Evolutionary conservation across 2,113 vertebrate species (phyloP), one percentile per base, ranked within the genome.

Genomic region (Rallus limicola): DNA sequence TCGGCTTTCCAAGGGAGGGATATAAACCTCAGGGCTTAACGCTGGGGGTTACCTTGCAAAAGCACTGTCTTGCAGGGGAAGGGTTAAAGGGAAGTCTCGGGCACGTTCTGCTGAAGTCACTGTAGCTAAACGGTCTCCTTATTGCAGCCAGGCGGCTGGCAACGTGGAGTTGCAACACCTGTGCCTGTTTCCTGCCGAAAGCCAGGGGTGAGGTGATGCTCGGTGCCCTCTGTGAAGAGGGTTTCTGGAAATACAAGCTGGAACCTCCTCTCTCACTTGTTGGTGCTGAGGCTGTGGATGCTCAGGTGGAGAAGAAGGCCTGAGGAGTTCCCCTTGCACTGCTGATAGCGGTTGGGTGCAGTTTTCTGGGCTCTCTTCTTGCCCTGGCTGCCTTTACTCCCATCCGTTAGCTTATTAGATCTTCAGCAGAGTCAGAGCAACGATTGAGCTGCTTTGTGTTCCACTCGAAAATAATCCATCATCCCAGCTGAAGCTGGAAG

Each of bases 101-200:
- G 69, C 34, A 3, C 24, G 69, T 85, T 82, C 53, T 88, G 88
- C 70, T 90, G 75, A 72, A 76, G 71, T 90, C 68, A 80, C 40
- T 1, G 1, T 6, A 2, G 52, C 77, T 42, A 11, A 75, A 89
- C 17, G 62, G 28, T 58, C 62, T 21, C 64, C 56, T 82, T 38
- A 29, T 76, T 93, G 90, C 95, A 70, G 76, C 9, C 33, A 4
- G 82, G 53, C 88, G 26, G 60, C 69, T 70, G 67, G 79, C 70
- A 77, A 1, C 56, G 42, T 24, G 23, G 76, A 52, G 48, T 97
- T 97, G 81, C 96, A 68, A 91, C 93, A 96, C 11, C n/a, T 62
- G 9, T 34, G 0, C 33, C 29, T 4, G 8, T 52, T 85, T 58
- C 1, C 0, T 3, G 28, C 18, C 42, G 31, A 8, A 58, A 53